Conservation (phyloP, 2,797 vertebrate genomes). For the Staurois parvus region DNA sequence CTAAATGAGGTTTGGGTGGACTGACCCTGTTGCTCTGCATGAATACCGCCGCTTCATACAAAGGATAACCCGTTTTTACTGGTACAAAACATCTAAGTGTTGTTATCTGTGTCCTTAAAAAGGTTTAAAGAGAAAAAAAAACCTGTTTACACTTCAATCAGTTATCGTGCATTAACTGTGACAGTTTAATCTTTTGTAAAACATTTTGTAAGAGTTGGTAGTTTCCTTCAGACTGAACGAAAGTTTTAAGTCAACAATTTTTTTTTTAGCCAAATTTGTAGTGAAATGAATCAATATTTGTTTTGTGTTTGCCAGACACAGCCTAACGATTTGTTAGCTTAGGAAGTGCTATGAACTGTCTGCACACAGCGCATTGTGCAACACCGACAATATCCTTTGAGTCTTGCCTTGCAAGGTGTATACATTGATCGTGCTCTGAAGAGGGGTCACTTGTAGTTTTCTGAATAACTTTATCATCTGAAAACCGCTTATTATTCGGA, state of each 20-base stretch:
- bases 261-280: slow-evolving; percentile 32
- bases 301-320: slow-evolving; percentile 51
- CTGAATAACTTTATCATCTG: slow-evolving; percentile 19
- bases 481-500: slow-evolving; percentile 25
- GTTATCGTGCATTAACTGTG: slow-evolving; percentile 11
- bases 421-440: slow-evolving; percentile 13
- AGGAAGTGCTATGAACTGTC: slow-evolving; percentile 44
- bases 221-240: slow-evolving; percentile 35
- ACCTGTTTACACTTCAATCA: slow-evolving; percentile 20
- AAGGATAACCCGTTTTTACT: neutral
- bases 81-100: neutral
- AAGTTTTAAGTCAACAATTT: slow-evolving; percentile 47
- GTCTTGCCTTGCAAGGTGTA: slow-evolving; percentile 41
- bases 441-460: slow-evolving; percentile 46
- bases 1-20: too few species aligned
- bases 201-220: slow-evolving; percentile 12
- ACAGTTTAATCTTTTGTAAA: slow-evolving; percentile 25
- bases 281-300: slow-evolving; percentile 55
- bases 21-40: too few species aligned
- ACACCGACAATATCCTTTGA: slow-evolving; percentile 10
- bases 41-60: neutral
- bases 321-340: slow-evolving; percentile 44
- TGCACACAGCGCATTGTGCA: slow-evolving; percentile 50
- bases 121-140: slow-evolving; percentile 19
- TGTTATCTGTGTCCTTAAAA: slow-evolving; percentile 34